Conservation (phyloP, 2,113 vertebrate genomes). For the Xiphophorus couchianus region DNA sequence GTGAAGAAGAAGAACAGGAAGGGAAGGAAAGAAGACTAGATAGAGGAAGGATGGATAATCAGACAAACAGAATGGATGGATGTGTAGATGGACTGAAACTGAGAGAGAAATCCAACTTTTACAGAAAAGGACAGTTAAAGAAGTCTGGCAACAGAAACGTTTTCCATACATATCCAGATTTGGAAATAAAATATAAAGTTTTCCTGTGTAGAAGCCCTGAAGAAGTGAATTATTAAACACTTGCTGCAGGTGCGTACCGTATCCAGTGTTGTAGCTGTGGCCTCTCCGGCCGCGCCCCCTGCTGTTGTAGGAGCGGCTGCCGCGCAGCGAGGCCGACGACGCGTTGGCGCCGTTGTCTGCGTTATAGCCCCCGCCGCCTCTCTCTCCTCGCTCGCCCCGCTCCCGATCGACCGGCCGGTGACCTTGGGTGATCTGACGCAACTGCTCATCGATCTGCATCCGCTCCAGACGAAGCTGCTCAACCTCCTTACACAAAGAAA, state of each 20-base stretch:
- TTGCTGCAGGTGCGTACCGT: constrained; percentile 79
- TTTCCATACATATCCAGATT: neutral
- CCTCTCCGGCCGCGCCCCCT: constrained; percentile 92
- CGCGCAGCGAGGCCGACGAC: constrained; percentile 85
- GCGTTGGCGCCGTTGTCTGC: constrained; percentile 84
- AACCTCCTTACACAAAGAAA: constrained; percentile 85
- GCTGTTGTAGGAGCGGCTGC: constrained; percentile 91
- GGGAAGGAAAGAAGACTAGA: neutral
- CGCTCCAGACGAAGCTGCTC: constrained; percentile 96
- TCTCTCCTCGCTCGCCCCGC: constrained; percentile 33
- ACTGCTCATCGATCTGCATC: constrained; percentile 95
- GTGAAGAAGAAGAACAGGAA: neutral
- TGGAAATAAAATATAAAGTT: too few species aligned
- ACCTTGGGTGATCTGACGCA: constrained; percentile 95
- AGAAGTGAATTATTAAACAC: neutral
- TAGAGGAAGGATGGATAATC: neutral
- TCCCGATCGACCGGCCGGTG: constrained; percentile 85
- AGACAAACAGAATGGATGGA: too few species aligned
- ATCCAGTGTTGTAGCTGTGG: constrained; percentile 91
- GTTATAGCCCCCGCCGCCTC: constrained; percentile 88
- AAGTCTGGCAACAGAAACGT: neutral
- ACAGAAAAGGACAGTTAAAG: neutral
- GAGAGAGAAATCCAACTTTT: neutral
- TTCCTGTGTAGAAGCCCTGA: too few species aligned
- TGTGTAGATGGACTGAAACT: too few species aligned